These are phyloP conservation scores for Meloidogyne hapla DNA, from an alignment of 1,140 invertebrate species.

Conservation along the genomic window DNA sequence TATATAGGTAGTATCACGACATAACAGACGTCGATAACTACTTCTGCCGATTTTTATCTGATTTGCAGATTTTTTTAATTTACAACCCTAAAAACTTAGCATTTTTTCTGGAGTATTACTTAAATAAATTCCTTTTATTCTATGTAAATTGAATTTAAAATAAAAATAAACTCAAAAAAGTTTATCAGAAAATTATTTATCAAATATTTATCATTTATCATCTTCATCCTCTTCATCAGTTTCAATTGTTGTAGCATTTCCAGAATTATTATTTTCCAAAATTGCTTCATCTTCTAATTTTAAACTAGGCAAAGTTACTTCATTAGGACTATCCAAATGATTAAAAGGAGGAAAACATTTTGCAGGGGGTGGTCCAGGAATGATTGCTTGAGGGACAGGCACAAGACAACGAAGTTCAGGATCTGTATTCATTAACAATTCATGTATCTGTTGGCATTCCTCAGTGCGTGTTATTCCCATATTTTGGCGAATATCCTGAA, in stretches of 20 bases:
- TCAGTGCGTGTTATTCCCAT: neutral
- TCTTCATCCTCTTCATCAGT: neutral
- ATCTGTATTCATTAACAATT: neutral
- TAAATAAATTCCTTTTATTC: too few species aligned
- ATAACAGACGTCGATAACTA: too few species aligned
- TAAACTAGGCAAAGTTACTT: neutral
- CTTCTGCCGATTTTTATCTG: too few species aligned
- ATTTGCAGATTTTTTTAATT: too few species aligned
- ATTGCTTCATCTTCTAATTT: conserved; percentile 2
- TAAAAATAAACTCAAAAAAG: too few species aligned
- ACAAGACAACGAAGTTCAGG: neutral
- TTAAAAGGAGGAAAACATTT: neutral
- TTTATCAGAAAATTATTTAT: neutral
- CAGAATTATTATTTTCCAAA: neutral
- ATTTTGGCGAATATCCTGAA: neutral
- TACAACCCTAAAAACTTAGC: too few species aligned
- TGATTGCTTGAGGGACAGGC: neutral
- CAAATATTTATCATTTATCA: neutral
- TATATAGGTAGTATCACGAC: too few species aligned
- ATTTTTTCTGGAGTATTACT: too few species aligned
- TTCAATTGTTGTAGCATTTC: neutral
- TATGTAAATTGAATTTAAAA: too few species aligned
- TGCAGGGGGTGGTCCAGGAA: neutral
- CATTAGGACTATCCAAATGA: neutral
- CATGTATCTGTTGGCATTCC: neutral